Percentiles rank a stretch among this genome's conserved stretches.
These are phyloP conservation scores for Epicauta chinensis DNA, from an alignment of 1,140 invertebrate genomes.

Conservation along the genomic window DNA sequence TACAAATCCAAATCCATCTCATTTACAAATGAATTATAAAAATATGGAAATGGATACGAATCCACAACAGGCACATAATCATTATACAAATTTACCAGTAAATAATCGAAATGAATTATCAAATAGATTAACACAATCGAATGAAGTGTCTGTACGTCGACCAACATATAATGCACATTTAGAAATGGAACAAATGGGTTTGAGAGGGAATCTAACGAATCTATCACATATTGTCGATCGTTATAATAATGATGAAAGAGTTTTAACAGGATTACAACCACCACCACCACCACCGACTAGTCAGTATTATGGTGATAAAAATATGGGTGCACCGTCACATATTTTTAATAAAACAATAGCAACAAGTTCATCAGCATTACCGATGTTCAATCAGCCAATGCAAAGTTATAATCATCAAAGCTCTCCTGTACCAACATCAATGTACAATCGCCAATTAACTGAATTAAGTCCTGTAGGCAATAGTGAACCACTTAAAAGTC, in stretches of 20 bases:
- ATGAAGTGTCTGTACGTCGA: slow-evolving; percentile 25
- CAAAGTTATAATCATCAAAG: slow-evolving; percentile 22
- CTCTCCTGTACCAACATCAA: slow-evolving; percentile 11
- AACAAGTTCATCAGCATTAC: slow-evolving; percentile 36
- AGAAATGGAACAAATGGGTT: slow-evolving; percentile 35
- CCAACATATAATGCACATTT: slow-evolving; percentile 30
- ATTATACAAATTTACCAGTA: slow-evolving; percentile 6
- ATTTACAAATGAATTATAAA: slow-evolving; percentile 22
- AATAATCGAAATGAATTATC: slow-evolving; percentile 2
- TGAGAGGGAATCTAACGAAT: slow-evolving; percentile 48
- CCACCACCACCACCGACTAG: slow-evolving; percentile 35
- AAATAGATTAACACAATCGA: slow-evolving; percentile 10
- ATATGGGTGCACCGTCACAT: slow-evolving; percentile 46
- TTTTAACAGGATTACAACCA: slow-evolving; percentile 42
- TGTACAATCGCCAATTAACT: slow-evolving; percentile 30
- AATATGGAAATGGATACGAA: slow-evolving; percentile 15
- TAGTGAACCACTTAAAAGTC: slow-evolving; percentile 5
- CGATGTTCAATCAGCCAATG: slow-evolving; percentile 38
- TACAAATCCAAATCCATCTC: slow-evolving; percentile 10
- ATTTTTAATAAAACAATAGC: slow-evolving; percentile 48
- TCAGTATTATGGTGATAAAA: slow-evolving; percentile 44
- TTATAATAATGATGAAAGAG: slow-evolving; percentile 50
- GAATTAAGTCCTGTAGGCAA: slow-evolving; percentile 21
- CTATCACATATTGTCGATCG: slow-evolving; percentile 55
- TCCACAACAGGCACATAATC: slow-evolving; percentile 8